Evolutionary conservation across 1,140 invertebrate genomes (phyloP).

Genomic region (Drosophila pachea): DNA sequence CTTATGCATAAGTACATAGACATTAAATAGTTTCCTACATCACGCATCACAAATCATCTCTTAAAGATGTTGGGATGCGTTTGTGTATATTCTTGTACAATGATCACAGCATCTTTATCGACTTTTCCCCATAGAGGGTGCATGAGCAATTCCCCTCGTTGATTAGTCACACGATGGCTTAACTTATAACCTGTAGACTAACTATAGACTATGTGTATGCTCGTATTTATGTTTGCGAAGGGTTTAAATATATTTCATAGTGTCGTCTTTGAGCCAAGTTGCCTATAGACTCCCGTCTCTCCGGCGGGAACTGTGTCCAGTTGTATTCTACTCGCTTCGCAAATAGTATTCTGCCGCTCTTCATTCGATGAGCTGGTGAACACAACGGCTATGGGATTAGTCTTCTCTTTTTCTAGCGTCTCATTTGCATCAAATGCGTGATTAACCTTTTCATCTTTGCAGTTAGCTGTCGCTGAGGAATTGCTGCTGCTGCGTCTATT

Average conservation of each 20-base stretch:
- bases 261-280: constrained; percentile 45
- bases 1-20: constrained; percentile 65
- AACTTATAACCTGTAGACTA: constrained; percentile 55
- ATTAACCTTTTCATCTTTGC: constrained; percentile 68
- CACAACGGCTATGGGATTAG: constrained; percentile 55
- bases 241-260: constrained; percentile 29
- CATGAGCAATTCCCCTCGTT: constrained; percentile 37
- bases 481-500: constrained; percentile 61
- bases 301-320: constrained; percentile 56
- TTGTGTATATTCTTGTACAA: constrained; percentile 54
- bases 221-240: constrained; percentile 4
- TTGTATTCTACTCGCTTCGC: constrained; percentile 50
- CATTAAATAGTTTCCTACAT: constrained; percentile 51
- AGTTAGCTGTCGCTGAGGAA: constrained; percentile 48
- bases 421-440: constrained; percentile 67
- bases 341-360: constrained; percentile 45
- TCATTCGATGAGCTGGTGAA: constrained; percentile 34
- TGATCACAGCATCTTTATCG: constrained; percentile 76
- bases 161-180: constrained; percentile 54
- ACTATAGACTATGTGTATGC: constrained; percentile 14
- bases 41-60: constrained; percentile 45
- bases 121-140: constrained; percentile 51
- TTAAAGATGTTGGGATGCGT: constrained; percentile 52
- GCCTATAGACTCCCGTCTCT: constrained; percentile 57
- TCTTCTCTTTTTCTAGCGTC: constrained; percentile 44